Base-by-base conservation (phyloP, 2,113 vertebrate species). In the Panthera leo region DNA sequence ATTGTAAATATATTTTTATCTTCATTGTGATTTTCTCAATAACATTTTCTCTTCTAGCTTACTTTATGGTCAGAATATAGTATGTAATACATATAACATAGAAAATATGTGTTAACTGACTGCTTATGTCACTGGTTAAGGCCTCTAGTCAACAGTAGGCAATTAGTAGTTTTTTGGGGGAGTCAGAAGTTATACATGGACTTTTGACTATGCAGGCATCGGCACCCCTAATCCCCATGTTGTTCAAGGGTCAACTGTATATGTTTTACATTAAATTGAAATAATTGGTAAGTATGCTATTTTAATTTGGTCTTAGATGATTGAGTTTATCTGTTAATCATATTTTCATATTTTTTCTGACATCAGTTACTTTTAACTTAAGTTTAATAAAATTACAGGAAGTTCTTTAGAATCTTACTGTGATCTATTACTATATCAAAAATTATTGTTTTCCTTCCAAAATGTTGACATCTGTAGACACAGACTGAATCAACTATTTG, bases 301-400 rank as follows among this genome's bases (percentile, higher is more conserved):
- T 92, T 96, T 84, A 94, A 31, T 84, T 90, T 94, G 27, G 14
- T 92, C 58, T 92, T 92, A 68, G 53, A 70, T 92, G 12, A 95
- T 85, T 82, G 78, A 94, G 27, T 23, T 85, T 14, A 93, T 55
- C 31, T 96, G 13, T 76, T 67, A 36, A 36, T 39, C 15, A 48
- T 42, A 34, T 55, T 88, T 96, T 94, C 58, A 42, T 92, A 55
- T 96, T 42, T 96, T 82, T 84, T 34, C 39, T 91, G 11, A 79
- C 55, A 79, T 51, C 68, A 36, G 21, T 53, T 75, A 94, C 18
- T 27, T 79, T 85, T 85, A 89, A 76, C 10, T 75, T 82, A 96
- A 83, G 16, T 88, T 79, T 94, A 89, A 5, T 89, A 93, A 97
- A 94, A 89, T 67, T 79, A 79, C 9, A 61, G 25, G 34, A 93